A percentile compares a stretch with the other conserved stretches of the same genome.
These are phyloP conservation scores for Aleiodes alternator DNA, from an alignment of 2,888 invertebrate genomes.

Conservation along the genomic window DNA sequence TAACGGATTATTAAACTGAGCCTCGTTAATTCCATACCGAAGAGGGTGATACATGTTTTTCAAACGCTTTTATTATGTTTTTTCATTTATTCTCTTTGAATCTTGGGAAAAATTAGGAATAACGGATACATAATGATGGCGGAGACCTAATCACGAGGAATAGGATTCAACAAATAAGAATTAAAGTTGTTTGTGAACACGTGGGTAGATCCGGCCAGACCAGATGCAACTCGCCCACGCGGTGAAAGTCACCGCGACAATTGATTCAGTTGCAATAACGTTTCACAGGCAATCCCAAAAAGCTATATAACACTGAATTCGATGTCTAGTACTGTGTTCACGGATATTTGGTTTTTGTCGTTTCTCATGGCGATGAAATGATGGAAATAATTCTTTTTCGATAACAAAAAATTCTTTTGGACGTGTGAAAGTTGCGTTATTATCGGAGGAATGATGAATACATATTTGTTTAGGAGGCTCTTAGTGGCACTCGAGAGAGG, in stretches of 20 bases:
- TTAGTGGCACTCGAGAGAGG: no score
- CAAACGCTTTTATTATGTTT: background rate
- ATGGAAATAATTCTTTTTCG: conserved; percentile 28
- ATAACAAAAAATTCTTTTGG: background rate
- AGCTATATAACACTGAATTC: background rate
- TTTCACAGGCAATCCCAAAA: conserved; percentile 7
- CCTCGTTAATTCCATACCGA: conserved; percentile 21
- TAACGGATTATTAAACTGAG: conserved; percentile 24
- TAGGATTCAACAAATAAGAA: conserved; percentile 15
- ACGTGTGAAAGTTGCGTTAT: no score
- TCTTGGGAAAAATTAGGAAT: background rate
- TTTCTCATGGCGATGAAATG: conserved; percentile 28
- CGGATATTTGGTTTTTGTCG: conserved; percentile 29
- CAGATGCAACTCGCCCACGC: conserved; percentile 70
- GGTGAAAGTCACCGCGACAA: conserved; percentile 68
- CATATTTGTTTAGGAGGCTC: no score
- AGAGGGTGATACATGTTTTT: conserved; percentile 15
- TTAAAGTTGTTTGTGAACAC: conserved; percentile 28
- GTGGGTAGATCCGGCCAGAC: conserved; percentile 49
- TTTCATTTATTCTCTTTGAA: background rate
- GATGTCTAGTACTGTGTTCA: conserved; percentile 12
- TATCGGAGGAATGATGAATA: no score
- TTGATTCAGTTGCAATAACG: conserved; percentile 53
- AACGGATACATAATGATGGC: conserved; percentile 12
- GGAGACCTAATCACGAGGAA: conserved; percentile 19